A percentile compares a stretch with the other conserved stretches of the same genome.
Evolutionary conservation across 2,113 vertebrate genomes (phyloP).

Genomic region (Pogona vitticeps): DNA sequence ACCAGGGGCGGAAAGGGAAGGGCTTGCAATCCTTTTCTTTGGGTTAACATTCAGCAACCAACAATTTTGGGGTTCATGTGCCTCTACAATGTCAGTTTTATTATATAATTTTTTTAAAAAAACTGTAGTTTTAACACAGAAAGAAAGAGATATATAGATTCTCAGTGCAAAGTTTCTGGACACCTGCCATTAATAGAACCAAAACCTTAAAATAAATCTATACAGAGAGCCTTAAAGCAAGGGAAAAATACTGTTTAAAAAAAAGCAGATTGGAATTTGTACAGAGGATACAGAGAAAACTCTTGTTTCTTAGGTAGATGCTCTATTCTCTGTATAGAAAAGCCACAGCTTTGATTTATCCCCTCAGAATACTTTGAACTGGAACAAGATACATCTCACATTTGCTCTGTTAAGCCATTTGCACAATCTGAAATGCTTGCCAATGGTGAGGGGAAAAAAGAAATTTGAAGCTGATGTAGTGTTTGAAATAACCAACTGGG

Average conservation of each 20-base stretch:
- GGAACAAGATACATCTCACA: slow-evolving; percentile 42
- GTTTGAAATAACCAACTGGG: no score
- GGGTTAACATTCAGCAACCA: slow-evolving; percentile 39
- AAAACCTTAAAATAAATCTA: slow-evolving; percentile 33
- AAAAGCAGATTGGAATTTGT: not conserved
- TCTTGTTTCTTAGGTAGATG: slow-evolving; percentile 59
- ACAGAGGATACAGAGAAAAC: slow-evolving; percentile 48
- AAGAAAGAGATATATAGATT: slow-evolving; percentile 16
- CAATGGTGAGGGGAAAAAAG: slow-evolving; percentile 33
- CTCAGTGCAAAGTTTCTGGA: slow-evolving; percentile 9
- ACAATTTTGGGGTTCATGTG: slow-evolving; percentile 12
- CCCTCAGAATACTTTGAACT: slow-evolving; percentile 63
- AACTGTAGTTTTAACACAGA: not conserved
- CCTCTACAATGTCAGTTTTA: not conserved
- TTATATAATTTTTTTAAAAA: not conserved
- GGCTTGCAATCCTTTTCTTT: slow-evolving; percentile 43
- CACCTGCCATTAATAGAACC: not conserved
- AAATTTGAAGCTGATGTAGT: no score
- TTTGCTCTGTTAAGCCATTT: slow-evolving; percentile 65
- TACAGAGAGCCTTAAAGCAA: slow-evolving; percentile 27
- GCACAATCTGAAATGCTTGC: slow-evolving; percentile 60
- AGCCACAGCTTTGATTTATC: not conserved
- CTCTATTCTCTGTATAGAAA: slow-evolving; percentile 25
- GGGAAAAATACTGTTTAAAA: slow-evolving; percentile 19
- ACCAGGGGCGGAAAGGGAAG: slow-evolving; percentile 16